Evolutionary conservation across 92 coral and sea anemone species (phyloP).

Genomic region (Virgularia gustaviana): DNA sequence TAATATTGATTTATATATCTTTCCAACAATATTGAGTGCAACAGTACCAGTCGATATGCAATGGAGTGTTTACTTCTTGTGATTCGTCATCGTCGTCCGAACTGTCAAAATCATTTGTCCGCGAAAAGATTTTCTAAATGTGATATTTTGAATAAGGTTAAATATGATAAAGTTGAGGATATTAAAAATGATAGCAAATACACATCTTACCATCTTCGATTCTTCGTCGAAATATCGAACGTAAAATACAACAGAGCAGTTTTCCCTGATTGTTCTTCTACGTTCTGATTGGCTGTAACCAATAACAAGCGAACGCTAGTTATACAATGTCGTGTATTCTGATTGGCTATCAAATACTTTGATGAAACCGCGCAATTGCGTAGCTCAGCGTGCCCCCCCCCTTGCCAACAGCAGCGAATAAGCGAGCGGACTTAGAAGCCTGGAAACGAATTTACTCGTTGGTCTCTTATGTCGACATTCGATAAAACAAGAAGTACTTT

Average conservation of each 20-base stretch:
- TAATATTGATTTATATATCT: no score
- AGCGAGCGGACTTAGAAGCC: no score
- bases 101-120: constrained; percentile 66
- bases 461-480: no score
- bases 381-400: no score
- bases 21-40: neutral
- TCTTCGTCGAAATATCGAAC: no score
- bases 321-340: neutral
- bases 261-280: neutral
- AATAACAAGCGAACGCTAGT: neutral
- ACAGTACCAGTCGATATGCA: constrained; percentile 67
- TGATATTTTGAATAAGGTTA: neutral
- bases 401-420: no score
- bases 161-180: neutral
- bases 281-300: constrained; percentile 1
- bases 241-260: neutral
- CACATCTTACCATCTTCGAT: no score
- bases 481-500: no score
- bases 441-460: no score
- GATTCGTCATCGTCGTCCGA: constrained; percentile 63
- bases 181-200: no score
- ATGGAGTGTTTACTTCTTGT: constrained; percentile 54
- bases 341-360: neutral
- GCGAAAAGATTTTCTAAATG: constrained; percentile 40
- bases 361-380: no score